Base-by-base conservation (phyloP, 2,888 invertebrate genomes). In the Dolomedes plantarius region DNA sequence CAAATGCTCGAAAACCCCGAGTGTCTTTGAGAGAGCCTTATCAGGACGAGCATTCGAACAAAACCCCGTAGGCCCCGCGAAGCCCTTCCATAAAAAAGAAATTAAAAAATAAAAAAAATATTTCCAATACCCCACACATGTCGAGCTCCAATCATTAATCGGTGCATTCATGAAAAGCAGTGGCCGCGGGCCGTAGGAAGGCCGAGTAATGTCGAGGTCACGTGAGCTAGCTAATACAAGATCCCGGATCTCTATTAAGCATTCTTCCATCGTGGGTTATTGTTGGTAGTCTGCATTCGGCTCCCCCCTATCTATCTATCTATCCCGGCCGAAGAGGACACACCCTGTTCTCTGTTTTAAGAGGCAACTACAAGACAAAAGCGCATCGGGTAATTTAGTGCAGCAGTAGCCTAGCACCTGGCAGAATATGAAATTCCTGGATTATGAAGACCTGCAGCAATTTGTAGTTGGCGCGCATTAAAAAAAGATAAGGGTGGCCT, bases 161-260 rank as follows among this genome's bases (percentile, higher is more conserved):
- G 77, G 77, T 81, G 79, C 73, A 80, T 80, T 80, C 72, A 80
- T 74, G 80, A 81, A 81, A 81, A 74, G 80, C 72, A 46, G 41
- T 81, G 74, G 67, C 83, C 77, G 72, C 77, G 39, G 76, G 82
- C 75, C 71, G 32, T 82, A 71, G 71, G 76, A 82, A 83, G 77
- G 83, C 67, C 83, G 73, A 83, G 83, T 83, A 83, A 83, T 83
- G 83, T 83, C 83, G 83, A 83, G 83, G 83, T 83, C 83, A 83
- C 83, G 77, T 83, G 83, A 73, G 65, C 76, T 56, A 39, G 80
- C 77, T 83, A 83, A 83, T 83, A 83, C 77, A 83, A 77, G 83
- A 83, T 77, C 83, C 83, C 83, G 83, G 83, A 83, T 83, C 83
- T 83, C 76, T 72, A 83, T 83, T 83, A 83, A 83, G 77, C 77